Evolutionary conservation across 2,888 invertebrate species (phyloP).

Genomic region (Pardosa pseudoannulata): DNA sequence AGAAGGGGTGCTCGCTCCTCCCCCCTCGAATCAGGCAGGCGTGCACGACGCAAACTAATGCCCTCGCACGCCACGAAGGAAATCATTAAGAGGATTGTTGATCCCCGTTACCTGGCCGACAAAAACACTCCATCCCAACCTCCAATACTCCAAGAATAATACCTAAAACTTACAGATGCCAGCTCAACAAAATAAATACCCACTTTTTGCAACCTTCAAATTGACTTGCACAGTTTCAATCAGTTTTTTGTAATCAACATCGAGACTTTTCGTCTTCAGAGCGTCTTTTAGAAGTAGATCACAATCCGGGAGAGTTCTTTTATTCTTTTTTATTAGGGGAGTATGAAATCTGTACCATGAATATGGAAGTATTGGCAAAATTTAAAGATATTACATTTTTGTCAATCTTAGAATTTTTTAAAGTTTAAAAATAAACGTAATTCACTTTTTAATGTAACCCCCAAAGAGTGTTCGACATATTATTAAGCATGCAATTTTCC

Average conservation of each 20-base stretch:
- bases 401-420: no score
- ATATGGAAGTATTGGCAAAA: no score
- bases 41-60: constrained; percentile 59
- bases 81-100: constrained; percentile 60
- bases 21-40: constrained; percentile 42
- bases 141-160: constrained; percentile 14
- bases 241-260: constrained; percentile 11
- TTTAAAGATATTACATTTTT: no score
- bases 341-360: background rate
- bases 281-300: background rate
- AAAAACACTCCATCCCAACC: constrained; percentile 21
- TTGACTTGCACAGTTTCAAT: background rate
- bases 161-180: constrained; percentile 11
- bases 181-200: constrained; percentile 19
- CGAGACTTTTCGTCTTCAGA: background rate
- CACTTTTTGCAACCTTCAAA: constrained; percentile 1
- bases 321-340: background rate
- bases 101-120: constrained; percentile 24
- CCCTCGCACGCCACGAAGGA: constrained; percentile 34
- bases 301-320: background rate
- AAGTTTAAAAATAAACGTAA: no score
- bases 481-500: no score
- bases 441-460: no score
- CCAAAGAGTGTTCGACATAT: no score
- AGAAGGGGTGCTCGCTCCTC: constrained; percentile 32